A percentile compares a stretch with the other conserved stretches of the same genome.
phyloP scores from a whole-genome alignment of 1,140 invertebrate genomes.

The Meteorus sp. region DNA sequence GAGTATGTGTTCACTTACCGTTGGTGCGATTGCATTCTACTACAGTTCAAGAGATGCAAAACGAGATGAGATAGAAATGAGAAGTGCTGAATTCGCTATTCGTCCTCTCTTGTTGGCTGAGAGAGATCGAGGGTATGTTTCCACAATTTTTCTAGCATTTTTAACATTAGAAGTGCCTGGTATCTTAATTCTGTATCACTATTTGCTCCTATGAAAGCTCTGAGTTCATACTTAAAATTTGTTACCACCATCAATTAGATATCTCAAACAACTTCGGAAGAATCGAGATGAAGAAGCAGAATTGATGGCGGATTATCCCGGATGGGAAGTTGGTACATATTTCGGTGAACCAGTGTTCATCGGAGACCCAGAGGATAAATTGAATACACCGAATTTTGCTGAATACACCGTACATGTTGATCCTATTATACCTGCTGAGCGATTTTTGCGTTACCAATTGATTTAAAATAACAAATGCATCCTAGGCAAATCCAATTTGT shows the following conservation, averaged over 20 bases:
- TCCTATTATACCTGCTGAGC: background rate
- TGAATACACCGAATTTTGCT: conserved; percentile 64
- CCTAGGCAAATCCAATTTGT: background rate
- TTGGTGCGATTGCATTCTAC: conserved; percentile 65
- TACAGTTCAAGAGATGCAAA: conserved; percentile 57
- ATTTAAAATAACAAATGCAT: background rate
- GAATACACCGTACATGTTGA: conserved; percentile 73
- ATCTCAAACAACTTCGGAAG: conserved; percentile 74
- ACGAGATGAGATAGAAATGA: conserved; percentile 70
- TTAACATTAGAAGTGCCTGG: background rate
- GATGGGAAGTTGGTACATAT: conserved; percentile 87
- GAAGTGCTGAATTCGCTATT: conserved; percentile 73
- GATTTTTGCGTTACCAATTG: background rate
- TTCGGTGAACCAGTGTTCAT: conserved; percentile 79
- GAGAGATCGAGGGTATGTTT: conserved; percentile 71
- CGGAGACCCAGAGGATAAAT: conserved; percentile 56
- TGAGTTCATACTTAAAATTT: conserved; percentile 3
- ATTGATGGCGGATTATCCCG: conserved; percentile 84
- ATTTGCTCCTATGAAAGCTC: background rate
- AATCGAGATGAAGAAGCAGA: conserved; percentile 84
- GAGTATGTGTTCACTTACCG: conserved; percentile 53
- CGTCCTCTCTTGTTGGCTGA: conserved; percentile 78
- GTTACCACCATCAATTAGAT: conserved; percentile 56
- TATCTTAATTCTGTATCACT: background rate
- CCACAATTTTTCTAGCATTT: background rate